Percentiles rank a stretch among this genome's conserved stretches.
These are phyloP conservation scores for Porites evermanni DNA, from an alignment of 92 coral and sea anemone species.

Conservation along the genomic window DNA sequence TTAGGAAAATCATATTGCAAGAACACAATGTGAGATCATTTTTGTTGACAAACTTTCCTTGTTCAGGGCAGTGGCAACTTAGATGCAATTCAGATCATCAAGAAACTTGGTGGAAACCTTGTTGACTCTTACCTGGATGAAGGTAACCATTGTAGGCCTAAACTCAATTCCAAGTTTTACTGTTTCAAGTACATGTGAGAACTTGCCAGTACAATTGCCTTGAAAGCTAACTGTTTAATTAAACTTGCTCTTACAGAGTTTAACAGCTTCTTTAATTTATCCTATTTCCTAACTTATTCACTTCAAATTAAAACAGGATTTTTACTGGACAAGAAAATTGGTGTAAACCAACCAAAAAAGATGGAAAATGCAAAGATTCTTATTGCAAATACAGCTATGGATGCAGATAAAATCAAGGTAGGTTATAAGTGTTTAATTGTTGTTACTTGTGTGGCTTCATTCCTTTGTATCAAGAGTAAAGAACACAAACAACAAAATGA, in stretches of 20 bases:
- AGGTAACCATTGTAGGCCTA: slow-evolving; percentile 55
- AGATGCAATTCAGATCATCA: slow-evolving; percentile 97
- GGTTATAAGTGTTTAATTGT: neutral
- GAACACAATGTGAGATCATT: neutral
- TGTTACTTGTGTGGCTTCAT: neutral
- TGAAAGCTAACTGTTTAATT: too few relatives aligned
- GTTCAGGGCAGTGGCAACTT: slow-evolving; percentile 93
- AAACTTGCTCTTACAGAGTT: too few relatives aligned
- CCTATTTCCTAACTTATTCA: neutral
- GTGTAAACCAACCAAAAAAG: slow-evolving; percentile 98
- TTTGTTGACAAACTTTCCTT: neutral
- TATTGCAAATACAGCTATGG: slow-evolving; percentile 98
- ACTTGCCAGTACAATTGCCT: too few relatives aligned
- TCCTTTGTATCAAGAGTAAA: neutral
- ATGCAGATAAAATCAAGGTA: slow-evolving; percentile 98
- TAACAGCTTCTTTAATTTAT: neutral
- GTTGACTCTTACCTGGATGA: slow-evolving; percentile 97
- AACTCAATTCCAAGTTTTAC: neutral
- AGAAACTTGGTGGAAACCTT: slow-evolving; percentile 98
- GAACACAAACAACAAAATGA: too few relatives aligned
- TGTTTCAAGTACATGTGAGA: too few relatives aligned
- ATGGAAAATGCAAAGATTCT: slow-evolving; percentile 94
- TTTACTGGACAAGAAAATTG: slow-evolving; percentile 95
- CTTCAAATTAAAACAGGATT: slow-evolving; percentile 70
- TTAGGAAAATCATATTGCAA: too few relatives aligned